These are phyloP conservation scores for Dreissena rostriformis DNA, from an alignment of 1,140 invertebrate species.

Conservation along the genomic window DNA sequence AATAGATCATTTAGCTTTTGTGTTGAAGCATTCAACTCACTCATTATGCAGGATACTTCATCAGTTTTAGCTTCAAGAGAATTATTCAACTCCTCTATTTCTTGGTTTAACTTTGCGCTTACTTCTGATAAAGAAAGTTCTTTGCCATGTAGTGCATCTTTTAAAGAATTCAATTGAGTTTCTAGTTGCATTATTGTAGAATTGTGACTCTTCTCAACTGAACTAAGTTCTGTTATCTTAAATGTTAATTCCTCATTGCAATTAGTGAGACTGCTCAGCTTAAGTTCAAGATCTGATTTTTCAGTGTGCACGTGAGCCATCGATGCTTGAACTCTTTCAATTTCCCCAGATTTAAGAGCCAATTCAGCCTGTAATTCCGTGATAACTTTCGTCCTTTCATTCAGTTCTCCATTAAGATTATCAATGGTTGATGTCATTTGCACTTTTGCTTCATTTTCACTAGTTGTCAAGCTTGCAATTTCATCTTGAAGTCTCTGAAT, in stretches of 20 bases:
- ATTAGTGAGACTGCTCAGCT: conserved; percentile 6
- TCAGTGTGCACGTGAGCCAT: conserved; percentile 2
- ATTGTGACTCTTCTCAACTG: conserved; percentile 5
- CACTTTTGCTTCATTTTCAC: conserved; percentile 7
- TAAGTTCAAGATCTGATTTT: conserved; percentile 18
- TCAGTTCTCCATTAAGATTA: conserved; percentile 4
- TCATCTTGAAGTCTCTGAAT: conserved; percentile 32
- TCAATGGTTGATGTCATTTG: conserved; percentile 5
- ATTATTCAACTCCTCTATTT: conserved; percentile 27
- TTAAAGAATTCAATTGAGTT: neutral
- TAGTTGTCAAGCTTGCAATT: neutral
- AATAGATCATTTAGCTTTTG: too few relatives aligned
- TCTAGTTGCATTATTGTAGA: neutral
- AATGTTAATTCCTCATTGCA: conserved; percentile 16
- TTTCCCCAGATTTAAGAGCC: neutral
- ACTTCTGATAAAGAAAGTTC: conserved; percentile 10
- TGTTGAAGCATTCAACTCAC: too few relatives aligned
- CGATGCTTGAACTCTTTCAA: conserved; percentile 10
- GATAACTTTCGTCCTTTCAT: conserved; percentile 5
- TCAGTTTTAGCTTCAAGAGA: neutral
- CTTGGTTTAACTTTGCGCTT: conserved; percentile 15
- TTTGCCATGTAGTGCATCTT: conserved; percentile 25
- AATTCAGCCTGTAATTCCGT: conserved; percentile 19
- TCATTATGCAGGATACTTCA: neutral
- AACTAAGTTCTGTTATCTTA: neutral